Conservation (phyloP, 2,888 invertebrate genomes). For the Chironomus tentans region DNA sequence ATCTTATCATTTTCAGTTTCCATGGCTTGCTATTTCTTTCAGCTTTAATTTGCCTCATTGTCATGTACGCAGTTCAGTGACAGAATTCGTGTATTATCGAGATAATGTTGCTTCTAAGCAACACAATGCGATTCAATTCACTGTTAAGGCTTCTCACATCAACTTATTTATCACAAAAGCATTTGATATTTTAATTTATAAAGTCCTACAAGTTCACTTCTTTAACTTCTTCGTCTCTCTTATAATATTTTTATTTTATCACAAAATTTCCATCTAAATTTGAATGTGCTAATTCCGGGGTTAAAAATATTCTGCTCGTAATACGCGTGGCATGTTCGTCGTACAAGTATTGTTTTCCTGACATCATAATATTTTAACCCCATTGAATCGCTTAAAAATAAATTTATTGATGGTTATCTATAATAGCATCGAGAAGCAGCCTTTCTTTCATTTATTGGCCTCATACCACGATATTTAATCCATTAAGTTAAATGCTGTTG, state of each 20-base stretch:
- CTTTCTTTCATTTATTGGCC: background rate
- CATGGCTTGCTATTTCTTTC: no score
- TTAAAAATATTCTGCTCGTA: background rate
- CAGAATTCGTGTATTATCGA: background rate
- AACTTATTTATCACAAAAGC: slow-evolving; percentile 1
- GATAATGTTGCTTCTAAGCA: slow-evolving; percentile 1
- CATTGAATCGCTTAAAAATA: background rate
- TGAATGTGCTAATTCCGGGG: no score
- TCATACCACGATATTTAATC: background rate
- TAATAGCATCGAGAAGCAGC: background rate
- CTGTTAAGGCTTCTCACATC: slow-evolving; percentile 5
- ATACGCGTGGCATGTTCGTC: background rate
- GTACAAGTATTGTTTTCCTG: background rate
- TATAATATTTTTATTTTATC: background rate
- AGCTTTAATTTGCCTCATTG: no score
- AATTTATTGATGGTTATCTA: background rate
- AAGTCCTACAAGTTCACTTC: slow-evolving; percentile 20
- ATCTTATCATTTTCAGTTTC: no score
- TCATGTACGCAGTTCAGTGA: no score
- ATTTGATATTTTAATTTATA: slow-evolving; percentile 27
- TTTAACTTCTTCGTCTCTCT: background rate
- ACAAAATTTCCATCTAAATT: background rate
- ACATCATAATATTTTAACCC: background rate
- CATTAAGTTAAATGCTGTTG: background rate
- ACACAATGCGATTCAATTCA: background rate